These are phyloP conservation scores for Ramazzottius varieornatus DNA, from an alignment of 2,888 invertebrate genomes.

Conservation along the genomic window DNA sequence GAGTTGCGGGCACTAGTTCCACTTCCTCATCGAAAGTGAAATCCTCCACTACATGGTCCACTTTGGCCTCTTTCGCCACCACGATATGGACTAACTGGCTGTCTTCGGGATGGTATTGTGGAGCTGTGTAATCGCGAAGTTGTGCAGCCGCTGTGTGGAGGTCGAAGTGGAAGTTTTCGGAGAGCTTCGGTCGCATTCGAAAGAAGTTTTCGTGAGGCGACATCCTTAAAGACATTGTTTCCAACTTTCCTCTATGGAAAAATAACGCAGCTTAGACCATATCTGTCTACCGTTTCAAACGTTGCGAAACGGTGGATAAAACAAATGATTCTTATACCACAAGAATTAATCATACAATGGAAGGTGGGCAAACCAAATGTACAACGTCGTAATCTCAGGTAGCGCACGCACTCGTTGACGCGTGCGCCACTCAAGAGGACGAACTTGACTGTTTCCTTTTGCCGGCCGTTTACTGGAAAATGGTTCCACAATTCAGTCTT, in stretches of 20 bases:
- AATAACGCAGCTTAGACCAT: background rate
- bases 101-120: conserved; percentile 6
- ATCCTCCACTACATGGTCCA: conserved; percentile 7
- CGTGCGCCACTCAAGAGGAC: no score
- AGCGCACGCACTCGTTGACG: no score
- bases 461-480: no score
- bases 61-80: conserved; percentile 8
- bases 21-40: background rate
- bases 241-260: background rate
- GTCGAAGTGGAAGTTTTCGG: conserved; percentile 31
- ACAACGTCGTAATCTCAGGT: no score
- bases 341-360: no score
- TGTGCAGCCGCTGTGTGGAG: conserved; percentile 33
- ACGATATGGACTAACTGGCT: conserved; percentile 9
- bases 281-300: background rate
- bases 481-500: no score
- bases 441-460: no score
- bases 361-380: no score
- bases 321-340: no score
- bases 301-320: no score
- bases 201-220: conserved; percentile 35
- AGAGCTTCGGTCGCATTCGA: conserved; percentile 34
- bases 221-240: conserved; percentile 19
- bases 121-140: conserved; percentile 32
- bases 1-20: background rate